phyloP scores from a whole-genome alignment of 2,797 vertebrate species.

The Enteromius afrohamiltoni region DNA sequence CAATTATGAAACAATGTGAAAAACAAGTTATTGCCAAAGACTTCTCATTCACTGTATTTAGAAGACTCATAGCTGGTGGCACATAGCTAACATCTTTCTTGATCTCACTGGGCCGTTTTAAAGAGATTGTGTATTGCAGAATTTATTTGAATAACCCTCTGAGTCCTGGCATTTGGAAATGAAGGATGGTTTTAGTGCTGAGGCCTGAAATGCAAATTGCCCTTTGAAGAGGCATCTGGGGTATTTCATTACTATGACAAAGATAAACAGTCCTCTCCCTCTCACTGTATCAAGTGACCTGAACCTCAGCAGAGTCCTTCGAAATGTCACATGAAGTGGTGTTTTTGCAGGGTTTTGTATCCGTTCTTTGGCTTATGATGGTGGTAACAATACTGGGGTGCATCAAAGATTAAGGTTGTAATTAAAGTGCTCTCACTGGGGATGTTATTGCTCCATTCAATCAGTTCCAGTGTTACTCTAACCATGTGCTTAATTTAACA shows the following conservation, averaged over 20 bases:
- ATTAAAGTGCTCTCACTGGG: slow-evolving; percentile 35
- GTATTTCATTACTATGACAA: slow-evolving; percentile 30
- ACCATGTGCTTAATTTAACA: slow-evolving; percentile 24
- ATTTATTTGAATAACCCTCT: slow-evolving; percentile 49
- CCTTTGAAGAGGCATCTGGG: slow-evolving; percentile 48
- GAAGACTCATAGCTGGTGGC: neutral
- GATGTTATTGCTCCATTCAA: slow-evolving; percentile 1
- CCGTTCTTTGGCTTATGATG: neutral
- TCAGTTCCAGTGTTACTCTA: slow-evolving; percentile 16
- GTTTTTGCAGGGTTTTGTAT: neutral
- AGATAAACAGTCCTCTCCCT: slow-evolving; percentile 45
- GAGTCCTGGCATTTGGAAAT: slow-evolving; percentile 61
- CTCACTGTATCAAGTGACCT: slow-evolving; percentile 42
- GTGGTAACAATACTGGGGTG: neutral
- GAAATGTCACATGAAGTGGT: slow-evolving; percentile 45
- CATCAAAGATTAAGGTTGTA: slow-evolving; percentile 24
- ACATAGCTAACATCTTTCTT: no score
- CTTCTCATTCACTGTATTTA: neutral
- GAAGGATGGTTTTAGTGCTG: slow-evolving; percentile 48
- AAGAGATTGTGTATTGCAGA: slow-evolving; percentile 30
- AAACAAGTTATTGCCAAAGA: neutral
- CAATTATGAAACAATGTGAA: neutral
- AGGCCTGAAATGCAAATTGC: slow-evolving; percentile 51
- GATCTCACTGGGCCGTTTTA: slow-evolving; percentile 35
- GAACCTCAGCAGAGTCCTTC: slow-evolving; percentile 15